phyloP scores from a whole-genome alignment of 2,888 invertebrate species.

The Cepaea hortensis region DNA sequence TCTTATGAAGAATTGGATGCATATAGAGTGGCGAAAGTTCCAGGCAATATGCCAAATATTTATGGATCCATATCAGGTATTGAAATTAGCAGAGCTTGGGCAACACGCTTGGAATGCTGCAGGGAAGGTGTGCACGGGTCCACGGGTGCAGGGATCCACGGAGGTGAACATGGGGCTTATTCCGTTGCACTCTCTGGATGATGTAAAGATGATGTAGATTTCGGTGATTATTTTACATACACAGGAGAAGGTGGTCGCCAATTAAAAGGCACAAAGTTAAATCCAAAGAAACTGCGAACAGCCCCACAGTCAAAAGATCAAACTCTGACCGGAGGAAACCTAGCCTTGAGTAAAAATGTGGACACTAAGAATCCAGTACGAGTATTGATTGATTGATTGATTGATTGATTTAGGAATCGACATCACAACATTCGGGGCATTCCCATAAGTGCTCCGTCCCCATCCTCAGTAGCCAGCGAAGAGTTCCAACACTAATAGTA shows the following conservation, averaged over 20 bases:
- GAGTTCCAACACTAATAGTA: no score
- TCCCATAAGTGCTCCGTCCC: no score
- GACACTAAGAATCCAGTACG: constrained; percentile 62
- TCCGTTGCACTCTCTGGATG: constrained; percentile 76
- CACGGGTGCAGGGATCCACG: constrained; percentile 77
- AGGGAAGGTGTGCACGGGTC: constrained; percentile 76
- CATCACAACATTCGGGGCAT: no score
- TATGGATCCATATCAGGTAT: constrained; percentile 66
- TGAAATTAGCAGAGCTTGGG: constrained; percentile 62
- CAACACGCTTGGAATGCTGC: constrained; percentile 73
- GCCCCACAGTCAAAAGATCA: constrained; percentile 77
- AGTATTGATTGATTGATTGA: no score
- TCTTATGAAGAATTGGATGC: constrained; percentile 49
- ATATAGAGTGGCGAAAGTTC: constrained; percentile 46
- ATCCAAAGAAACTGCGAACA: constrained; percentile 64
- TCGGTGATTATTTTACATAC: constrained; percentile 77
- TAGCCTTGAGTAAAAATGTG: constrained; percentile 70
- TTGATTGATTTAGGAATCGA: no score
- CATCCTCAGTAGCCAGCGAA: no score
- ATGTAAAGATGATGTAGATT: constrained; percentile 77
- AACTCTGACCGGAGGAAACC: constrained; percentile 61
- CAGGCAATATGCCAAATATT: constrained; percentile 61
- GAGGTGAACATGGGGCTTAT: constrained; percentile 75
- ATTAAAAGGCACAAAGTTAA: constrained; percentile 75
- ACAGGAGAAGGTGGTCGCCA: constrained; percentile 77